Conservation (phyloP, 2,888 invertebrate genomes). For the Adelphocoris suturalis region DNA sequence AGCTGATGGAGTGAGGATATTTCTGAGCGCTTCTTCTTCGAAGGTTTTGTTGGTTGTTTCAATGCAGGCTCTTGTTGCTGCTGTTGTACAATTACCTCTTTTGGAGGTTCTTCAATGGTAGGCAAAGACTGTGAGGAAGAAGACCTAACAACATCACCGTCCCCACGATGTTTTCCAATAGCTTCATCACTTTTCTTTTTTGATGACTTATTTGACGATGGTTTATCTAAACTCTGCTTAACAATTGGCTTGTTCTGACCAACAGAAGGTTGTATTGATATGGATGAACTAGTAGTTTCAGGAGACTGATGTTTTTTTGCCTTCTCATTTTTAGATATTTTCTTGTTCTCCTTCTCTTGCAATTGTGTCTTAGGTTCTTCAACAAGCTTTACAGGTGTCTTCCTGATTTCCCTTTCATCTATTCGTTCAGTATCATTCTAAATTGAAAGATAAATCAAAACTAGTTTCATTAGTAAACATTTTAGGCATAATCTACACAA, state of each 20-base stretch:
- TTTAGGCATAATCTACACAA: background rate
- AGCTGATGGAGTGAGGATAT: constrained; percentile 80
- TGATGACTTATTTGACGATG: background rate
- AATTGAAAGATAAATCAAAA: background rate
- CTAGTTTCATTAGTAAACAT: background rate
- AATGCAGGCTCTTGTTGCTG: constrained; percentile 57
- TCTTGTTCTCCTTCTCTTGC: constrained; percentile 31
- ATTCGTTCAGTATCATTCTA: constrained; percentile 43
- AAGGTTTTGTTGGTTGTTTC: constrained; percentile 77
- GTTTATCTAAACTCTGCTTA: constrained; percentile 26
- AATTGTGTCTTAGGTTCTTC: background rate
- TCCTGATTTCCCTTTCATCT: constrained; percentile 44
- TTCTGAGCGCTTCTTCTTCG: constrained; percentile 83
- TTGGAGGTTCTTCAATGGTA: constrained; percentile 47
- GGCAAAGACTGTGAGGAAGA: background rate
- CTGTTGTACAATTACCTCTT: constrained; percentile 51
- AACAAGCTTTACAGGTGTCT: background rate
- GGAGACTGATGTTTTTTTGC: constrained; percentile 7
- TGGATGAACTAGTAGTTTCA: background rate
- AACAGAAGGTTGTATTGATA: background rate
- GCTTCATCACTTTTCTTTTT: constrained; percentile 58
- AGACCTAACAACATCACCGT: background rate
- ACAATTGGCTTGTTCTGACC: background rate
- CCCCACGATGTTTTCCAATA: background rate
- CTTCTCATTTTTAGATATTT: constrained; percentile 34